Conservation (phyloP, 2,888 invertebrate species). For the Hololepta plana region DNA sequence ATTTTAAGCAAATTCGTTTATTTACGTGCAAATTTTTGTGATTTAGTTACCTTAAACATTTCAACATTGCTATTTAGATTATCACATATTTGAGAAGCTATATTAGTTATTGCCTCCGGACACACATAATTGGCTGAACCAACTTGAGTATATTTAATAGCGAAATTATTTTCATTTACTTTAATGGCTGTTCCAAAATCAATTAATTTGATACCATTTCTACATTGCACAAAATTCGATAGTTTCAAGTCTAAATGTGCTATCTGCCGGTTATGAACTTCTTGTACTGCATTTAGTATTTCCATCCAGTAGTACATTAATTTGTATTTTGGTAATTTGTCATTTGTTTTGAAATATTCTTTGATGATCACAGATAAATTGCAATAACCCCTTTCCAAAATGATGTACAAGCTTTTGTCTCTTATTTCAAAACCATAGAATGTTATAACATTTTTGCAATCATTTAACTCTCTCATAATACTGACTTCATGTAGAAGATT, state of each 20-base stretch:
- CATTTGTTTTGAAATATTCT: slow-evolving; percentile 26
- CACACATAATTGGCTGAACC: slow-evolving; percentile 94
- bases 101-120: slow-evolving; percentile 70
- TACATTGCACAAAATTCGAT: slow-evolving; percentile 82
- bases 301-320: slow-evolving; percentile 83
- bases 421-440: too few relatives aligned
- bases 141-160: slow-evolving; percentile 61
- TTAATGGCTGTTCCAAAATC: slow-evolving; percentile 94
- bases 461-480: too few relatives aligned
- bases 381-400: slow-evolving; percentile 85
- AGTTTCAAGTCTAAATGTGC: slow-evolving; percentile 93
- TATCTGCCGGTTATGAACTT: slow-evolving; percentile 68
- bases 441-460: too few relatives aligned
- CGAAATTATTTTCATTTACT: slow-evolving; percentile 75
- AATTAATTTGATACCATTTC: slow-evolving; percentile 77
- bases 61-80: slow-evolving; percentile 1
- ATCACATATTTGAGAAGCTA: slow-evolving; percentile 1
- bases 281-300: slow-evolving; percentile 80
- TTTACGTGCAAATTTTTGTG: background rate
- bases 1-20: slow-evolving; percentile 1
- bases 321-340: slow-evolving; percentile 48
- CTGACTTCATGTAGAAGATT: too few relatives aligned
- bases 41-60: background rate
- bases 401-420: slow-evolving; percentile 54
- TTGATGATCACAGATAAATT: slow-evolving; percentile 65